phyloP scores from a whole-genome alignment of 2,888 invertebrate species.

The Biston stratarius region DNA sequence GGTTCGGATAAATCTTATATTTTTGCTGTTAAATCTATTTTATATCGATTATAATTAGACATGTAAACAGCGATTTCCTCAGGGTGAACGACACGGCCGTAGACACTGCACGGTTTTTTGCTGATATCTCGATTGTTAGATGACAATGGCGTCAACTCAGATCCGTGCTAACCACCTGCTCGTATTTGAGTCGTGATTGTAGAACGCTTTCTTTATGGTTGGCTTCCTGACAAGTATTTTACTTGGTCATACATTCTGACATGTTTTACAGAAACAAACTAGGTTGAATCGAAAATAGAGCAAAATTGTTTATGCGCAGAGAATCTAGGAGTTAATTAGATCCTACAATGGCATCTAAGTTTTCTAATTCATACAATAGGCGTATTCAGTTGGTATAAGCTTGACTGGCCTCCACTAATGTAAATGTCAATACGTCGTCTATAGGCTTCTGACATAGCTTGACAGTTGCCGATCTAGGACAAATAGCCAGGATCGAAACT shows the following conservation, averaged over 20 bases:
- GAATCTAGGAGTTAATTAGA: neutral
- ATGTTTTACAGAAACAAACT: slow-evolving; percentile 5
- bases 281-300: slow-evolving; percentile 4
- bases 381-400: neutral
- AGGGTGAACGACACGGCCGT: slow-evolving; percentile 67
- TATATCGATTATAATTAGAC: slow-evolving; percentile 53
- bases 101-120: slow-evolving; percentile 58
- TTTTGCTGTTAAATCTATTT: slow-evolving; percentile 50
- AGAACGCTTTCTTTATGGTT: slow-evolving; percentile 33
- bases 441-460: no score
- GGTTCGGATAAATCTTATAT: slow-evolving; percentile 43
- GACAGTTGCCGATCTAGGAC: no score
- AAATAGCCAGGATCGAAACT: no score
- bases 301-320: neutral
- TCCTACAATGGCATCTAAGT: neutral
- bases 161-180: slow-evolving; percentile 47
- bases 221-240: slow-evolving; percentile 20
- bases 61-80: slow-evolving; percentile 67
- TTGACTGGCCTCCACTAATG: no score
- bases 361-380: neutral
- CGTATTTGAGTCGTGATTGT: slow-evolving; percentile 33
- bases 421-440: no score
- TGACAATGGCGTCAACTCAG: slow-evolving; percentile 59
- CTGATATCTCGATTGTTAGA: slow-evolving; percentile 61
- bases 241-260: slow-evolving; percentile 20